A percentile compares a stretch with the other conserved stretches of the same genome.
Conservation (phyloP, 2,113 vertebrate genomes). For the Austrofundulus limnaeus region DNA sequence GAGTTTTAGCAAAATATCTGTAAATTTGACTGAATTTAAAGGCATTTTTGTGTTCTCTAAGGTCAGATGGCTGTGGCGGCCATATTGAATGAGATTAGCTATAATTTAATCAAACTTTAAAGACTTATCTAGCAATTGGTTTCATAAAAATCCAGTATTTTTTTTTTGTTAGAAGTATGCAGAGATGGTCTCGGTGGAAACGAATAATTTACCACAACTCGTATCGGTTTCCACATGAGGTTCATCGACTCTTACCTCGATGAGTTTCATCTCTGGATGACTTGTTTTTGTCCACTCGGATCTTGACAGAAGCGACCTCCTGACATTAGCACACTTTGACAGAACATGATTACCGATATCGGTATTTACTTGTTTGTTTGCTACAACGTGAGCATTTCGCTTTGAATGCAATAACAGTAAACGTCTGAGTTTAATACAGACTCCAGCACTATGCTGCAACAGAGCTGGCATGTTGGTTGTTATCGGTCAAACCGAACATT, state of each 20-base stretch:
- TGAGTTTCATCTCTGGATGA: constrained; percentile 35
- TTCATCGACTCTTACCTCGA: constrained; percentile 57
- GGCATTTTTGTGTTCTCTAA: too few species aligned
- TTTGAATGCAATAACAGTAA: constrained; percentile 38
- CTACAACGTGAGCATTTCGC: constrained; percentile 25
- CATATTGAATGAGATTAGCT: too few species aligned
- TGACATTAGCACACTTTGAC: constrained; percentile 3
- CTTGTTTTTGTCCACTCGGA: constrained; percentile 20
- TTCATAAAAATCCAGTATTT: too few species aligned
- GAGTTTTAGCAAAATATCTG: too few species aligned
- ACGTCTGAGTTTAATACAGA: constrained; percentile 45
- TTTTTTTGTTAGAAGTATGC: too few species aligned
- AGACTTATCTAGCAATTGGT: too few species aligned
- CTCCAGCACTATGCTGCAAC: constrained; percentile 47
- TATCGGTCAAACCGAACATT: not conserved
- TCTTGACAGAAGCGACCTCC: constrained; percentile 13
- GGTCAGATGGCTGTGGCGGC: too few species aligned
- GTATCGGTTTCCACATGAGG: too few species aligned
- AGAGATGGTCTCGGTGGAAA: too few species aligned
- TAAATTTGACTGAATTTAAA: too few species aligned
- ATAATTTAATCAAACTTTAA: too few species aligned
- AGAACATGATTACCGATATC: constrained; percentile 1
- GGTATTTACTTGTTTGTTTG: not conserved
- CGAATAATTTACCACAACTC: too few species aligned
- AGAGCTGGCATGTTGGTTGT: constrained; percentile 65